phyloP scores from a whole-genome alignment of 2,113 vertebrate species.

The Gymnocephalus cernua region DNA sequence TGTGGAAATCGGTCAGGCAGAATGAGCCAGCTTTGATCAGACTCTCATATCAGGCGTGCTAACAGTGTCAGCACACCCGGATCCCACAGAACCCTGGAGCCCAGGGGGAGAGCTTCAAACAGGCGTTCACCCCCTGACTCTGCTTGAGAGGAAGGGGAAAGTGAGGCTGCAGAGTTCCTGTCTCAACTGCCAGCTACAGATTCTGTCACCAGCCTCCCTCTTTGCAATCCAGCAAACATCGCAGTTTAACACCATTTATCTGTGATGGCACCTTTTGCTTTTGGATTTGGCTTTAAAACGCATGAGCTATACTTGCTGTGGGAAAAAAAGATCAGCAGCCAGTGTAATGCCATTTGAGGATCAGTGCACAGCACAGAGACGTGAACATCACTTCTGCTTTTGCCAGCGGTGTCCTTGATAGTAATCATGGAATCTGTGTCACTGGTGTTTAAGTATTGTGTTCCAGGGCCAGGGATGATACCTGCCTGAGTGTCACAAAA shows the following conservation, averaged over 20 bases:
- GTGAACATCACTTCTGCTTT: constrained; percentile 31
- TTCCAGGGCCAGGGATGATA: constrained; percentile 39
- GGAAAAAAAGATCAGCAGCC: constrained; percentile 33
- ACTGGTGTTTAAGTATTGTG: constrained; percentile 40
- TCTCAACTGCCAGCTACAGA: constrained; percentile 18
- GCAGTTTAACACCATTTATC: constrained; percentile 20
- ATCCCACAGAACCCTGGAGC: constrained; percentile 81
- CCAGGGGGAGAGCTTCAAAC: constrained; percentile 76
- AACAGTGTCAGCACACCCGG: constrained; percentile 83
- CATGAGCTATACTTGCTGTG: constrained; percentile 26
- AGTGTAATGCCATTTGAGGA: background rate
- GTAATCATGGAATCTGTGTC: constrained; percentile 32
- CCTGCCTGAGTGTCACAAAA: constrained; percentile 45
- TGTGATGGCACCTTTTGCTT: constrained; percentile 23
- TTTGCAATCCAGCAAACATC: constrained; percentile 22
- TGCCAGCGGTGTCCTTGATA: constrained; percentile 37
- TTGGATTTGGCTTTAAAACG: background rate
- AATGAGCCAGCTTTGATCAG: constrained; percentile 87
- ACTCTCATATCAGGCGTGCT: constrained; percentile 82
- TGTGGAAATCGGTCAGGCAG: constrained; percentile 85
- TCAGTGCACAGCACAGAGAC: constrained; percentile 1
- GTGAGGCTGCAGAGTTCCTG: constrained; percentile 44
- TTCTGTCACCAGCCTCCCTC: constrained; percentile 17
- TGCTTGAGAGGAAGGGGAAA: constrained; percentile 52
- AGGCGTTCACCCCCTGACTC: constrained; percentile 59